phyloP scores from a whole-genome alignment of 2,888 invertebrate species.

The Dyspetes luteomarginatus region DNA sequence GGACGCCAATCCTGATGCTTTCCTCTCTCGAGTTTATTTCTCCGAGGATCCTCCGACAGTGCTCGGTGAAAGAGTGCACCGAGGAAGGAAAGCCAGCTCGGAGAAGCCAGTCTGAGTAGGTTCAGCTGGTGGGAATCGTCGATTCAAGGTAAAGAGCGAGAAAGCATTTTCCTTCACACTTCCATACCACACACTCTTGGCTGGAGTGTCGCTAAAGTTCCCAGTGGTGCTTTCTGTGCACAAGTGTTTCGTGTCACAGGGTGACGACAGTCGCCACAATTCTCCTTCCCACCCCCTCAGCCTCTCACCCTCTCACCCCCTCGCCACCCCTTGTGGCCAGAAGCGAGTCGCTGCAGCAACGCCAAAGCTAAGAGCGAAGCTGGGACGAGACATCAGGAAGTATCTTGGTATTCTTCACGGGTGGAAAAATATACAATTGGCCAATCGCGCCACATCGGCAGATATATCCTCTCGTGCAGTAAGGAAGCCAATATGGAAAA shows the following conservation, averaged over 20 bases:
- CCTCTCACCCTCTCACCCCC: neutral
- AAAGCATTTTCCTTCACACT: constrained; percentile 54
- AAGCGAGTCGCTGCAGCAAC: neutral
- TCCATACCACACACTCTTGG: constrained; percentile 58
- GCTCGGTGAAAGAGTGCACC: constrained; percentile 20
- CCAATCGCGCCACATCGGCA: constrained; percentile 52
- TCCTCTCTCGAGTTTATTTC: constrained; percentile 12
- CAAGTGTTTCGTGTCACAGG: constrained; percentile 72
- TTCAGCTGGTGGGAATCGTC: constrained; percentile 62
- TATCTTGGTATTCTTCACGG: constrained; percentile 50
- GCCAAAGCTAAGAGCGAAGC: constrained; percentile 3
- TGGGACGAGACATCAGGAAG: constrained; percentile 21
- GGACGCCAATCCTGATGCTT: neutral
- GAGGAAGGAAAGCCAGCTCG: constrained; percentile 21
- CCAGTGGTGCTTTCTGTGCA: constrained; percentile 62
- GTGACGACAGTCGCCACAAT: constrained; percentile 48
- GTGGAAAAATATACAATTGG: constrained; percentile 67
- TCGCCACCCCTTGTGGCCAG: neutral
- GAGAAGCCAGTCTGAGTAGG: constrained; percentile 49
- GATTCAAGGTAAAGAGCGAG: constrained; percentile 7
- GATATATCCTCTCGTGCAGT: constrained; percentile 6
- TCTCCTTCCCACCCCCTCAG: neutral
- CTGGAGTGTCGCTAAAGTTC: neutral
- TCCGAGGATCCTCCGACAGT: neutral
- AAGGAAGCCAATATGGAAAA: neutral